Percentiles rank a stretch among this genome's conserved stretches.
Evolutionary conservation across 2,113 vertebrate genomes (phyloP).

Genomic region (Propithecus coquereli): DNA sequence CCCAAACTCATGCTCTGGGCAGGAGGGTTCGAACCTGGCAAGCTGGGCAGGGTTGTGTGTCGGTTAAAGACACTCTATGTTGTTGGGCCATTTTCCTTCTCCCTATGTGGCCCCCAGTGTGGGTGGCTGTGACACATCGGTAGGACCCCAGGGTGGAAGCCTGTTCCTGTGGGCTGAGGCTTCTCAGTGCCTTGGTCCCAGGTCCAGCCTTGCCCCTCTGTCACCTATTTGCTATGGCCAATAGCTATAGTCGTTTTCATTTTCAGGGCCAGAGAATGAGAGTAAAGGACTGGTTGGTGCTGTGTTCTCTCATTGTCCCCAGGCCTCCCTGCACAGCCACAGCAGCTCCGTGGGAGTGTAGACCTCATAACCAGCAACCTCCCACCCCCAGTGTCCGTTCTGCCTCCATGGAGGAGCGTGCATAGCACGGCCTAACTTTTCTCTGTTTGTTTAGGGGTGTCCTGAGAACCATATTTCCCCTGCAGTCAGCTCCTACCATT

Average conservation of each 20-base stretch:
- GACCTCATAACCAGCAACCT: background rate
- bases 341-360: background rate
- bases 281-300: background rate
- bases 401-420: background rate
- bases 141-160: background rate
- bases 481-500: background rate
- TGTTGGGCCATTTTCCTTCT: background rate
- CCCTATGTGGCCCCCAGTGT: fast-evolving
- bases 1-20: background rate
- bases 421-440: background rate
- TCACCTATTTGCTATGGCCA: background rate
- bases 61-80: background rate
- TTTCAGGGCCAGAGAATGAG: background rate
- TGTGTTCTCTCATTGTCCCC: background rate
- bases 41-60: background rate
- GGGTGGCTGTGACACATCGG: background rate
- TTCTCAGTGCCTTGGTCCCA: background rate
- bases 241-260: background rate
- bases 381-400: fast-evolving
- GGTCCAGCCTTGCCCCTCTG: background rate
- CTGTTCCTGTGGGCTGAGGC: background rate
- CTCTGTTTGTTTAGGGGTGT: too few species aligned
- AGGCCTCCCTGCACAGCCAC: background rate
- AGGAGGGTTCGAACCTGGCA: background rate
- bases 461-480: background rate